phyloP scores from a whole-genome alignment of 2,888 invertebrate species.

The Allophyes oxyacanthae region DNA sequence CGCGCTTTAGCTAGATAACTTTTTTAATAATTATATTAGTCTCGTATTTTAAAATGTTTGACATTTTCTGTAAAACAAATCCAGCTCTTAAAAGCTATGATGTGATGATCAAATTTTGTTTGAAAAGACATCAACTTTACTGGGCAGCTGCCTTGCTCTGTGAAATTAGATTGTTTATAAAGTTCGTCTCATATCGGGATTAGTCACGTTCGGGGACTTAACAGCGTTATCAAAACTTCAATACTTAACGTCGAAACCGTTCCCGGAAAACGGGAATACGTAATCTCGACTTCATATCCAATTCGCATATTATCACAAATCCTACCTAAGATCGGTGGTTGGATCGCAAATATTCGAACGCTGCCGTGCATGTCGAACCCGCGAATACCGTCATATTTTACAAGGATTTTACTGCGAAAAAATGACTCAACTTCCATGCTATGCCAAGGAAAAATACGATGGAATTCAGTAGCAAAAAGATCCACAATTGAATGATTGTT shows the following conservation, averaged over 20 bases:
- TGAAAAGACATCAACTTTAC: slow-evolving; percentile 44
- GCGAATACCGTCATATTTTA: slow-evolving; percentile 74
- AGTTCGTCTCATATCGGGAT: slow-evolving; percentile 71
- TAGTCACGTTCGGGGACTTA: slow-evolving; percentile 67
- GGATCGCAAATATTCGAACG: slow-evolving; percentile 67
- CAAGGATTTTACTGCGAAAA: slow-evolving; percentile 47
- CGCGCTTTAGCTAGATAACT: no score
- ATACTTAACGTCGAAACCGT: slow-evolving; percentile 69
- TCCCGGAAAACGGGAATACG: slow-evolving; percentile 62
- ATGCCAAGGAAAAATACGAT: slow-evolving; percentile 52
- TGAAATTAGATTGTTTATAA: slow-evolving; percentile 76
- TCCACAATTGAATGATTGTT: slow-evolving; percentile 26
- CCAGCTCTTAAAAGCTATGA: neutral
- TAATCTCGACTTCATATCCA: slow-evolving; percentile 74
- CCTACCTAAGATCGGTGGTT: slow-evolving; percentile 72
- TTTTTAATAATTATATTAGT: no score
- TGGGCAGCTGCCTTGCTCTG: slow-evolving; percentile 59
- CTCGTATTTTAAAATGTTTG: neutral
- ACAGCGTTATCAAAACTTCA: slow-evolving; percentile 78
- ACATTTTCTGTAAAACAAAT: neutral
- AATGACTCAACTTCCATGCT: slow-evolving; percentile 44
- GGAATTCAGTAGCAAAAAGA: slow-evolving; percentile 27
- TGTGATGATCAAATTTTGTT: slow-evolving; percentile 40
- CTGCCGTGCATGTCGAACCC: slow-evolving; percentile 71
- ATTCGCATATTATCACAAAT: slow-evolving; percentile 79